Evolutionary conservation across 2,113 vertebrate species (phyloP).

Genomic region (Mastomys coucha): DNA sequence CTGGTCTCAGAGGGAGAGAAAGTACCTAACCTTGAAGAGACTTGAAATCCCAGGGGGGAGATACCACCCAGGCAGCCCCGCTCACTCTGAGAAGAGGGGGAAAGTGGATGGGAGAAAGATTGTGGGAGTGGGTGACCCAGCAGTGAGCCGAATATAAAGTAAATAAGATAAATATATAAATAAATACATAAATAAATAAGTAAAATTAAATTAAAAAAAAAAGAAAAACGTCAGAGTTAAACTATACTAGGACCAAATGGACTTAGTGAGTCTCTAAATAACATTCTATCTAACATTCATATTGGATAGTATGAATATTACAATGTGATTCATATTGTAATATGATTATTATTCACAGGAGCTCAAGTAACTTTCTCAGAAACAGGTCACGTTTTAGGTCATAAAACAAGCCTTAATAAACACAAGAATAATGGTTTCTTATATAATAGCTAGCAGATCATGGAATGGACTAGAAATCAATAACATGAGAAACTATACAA

Average conservation of each 20-base stretch:
- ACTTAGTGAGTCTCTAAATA: background rate
- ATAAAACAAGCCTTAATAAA: background rate
- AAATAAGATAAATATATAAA: background rate
- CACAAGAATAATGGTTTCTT: background rate
- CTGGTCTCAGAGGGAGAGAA: too few species aligned
- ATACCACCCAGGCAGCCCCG: too few species aligned
- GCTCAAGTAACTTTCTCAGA: background rate
- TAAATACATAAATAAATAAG: too few species aligned
- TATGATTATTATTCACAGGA: background rate
- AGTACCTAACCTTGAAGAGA: too few species aligned
- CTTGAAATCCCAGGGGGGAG: too few species aligned
- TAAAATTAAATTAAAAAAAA: too few species aligned
- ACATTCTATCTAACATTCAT: background rate
- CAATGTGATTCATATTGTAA: background rate
- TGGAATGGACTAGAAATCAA: background rate
- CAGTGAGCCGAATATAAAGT: too few species aligned
- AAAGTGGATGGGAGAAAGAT: too few species aligned
- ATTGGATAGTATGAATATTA: too few species aligned
- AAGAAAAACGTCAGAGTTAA: background rate
- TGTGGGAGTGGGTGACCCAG: too few species aligned
- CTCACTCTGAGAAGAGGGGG: too few species aligned
- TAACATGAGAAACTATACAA: background rate
- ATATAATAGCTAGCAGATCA: background rate
- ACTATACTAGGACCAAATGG: background rate
- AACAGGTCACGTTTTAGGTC: background rate